Percentiles rank a stretch among this genome's conserved stretches.
Conservation (phyloP, 1,140 invertebrate species). For the Rhopalosiphum maidis region DNA sequence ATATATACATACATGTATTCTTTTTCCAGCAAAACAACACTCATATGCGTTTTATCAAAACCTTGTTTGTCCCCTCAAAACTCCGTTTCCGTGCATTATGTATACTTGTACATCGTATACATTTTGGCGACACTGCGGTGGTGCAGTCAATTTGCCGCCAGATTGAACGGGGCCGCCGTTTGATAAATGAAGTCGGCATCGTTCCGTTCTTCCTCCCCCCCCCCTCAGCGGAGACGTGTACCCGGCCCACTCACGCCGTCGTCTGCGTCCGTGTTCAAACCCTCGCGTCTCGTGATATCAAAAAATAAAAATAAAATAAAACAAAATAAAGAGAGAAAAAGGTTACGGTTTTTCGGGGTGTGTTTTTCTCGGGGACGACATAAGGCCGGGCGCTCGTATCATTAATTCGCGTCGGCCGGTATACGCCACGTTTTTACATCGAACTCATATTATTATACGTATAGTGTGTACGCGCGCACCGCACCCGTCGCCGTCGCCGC, state of each 20-base stretch:
- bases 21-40: slow-evolving; percentile 17
- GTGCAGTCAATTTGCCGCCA: slow-evolving; percentile 57
- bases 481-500: neutral
- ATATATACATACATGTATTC: neutral
- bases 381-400: slow-evolving; percentile 49
- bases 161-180: slow-evolving; percentile 53
- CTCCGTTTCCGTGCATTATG: neutral
- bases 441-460: neutral
- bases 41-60: neutral
- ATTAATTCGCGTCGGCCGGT: slow-evolving; percentile 56
- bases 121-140: slow-evolving; percentile 54
- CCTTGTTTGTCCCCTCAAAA: neutral
- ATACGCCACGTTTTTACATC: neutral
- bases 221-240: too few species aligned
- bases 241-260: neutral
- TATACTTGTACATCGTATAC: neutral
- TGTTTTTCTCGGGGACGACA: slow-evolving; percentile 45
- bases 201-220: neutral
- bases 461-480: neutral
- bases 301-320: too few species aligned
- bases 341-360: slow-evolving; percentile 49
- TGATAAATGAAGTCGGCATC: slow-evolving; percentile 51
- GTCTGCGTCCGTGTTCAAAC: neutral
- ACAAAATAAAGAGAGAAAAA: neutral
- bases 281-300: neutral